Evolutionary conservation across 1,140 invertebrate species (phyloP), one percentile per base, ranked within the genome.

Genomic region (Dendroctonus valens): DNA sequence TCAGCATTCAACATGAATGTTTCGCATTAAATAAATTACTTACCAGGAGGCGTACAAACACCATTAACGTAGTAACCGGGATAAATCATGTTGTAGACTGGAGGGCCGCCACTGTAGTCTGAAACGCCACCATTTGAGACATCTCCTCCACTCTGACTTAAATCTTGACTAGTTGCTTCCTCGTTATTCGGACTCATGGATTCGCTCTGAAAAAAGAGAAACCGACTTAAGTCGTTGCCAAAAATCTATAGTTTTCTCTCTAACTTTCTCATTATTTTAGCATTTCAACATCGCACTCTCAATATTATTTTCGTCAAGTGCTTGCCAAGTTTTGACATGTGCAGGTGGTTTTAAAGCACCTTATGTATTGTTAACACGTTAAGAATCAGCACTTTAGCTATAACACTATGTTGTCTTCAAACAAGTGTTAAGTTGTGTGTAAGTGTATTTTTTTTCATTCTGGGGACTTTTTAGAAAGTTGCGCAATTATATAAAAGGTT

Each of bases 111-210:
- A 50, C 52, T 66, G 69, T 69, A 69, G 46, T 75, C 72, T 3
- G 71, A 67, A 39, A 70, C 71, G 9, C 37, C 49, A 65, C 66
- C 69, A 48, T 67, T 71, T 3, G 73, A 69, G 11, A 67, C 68
- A 42, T 75, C 70, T 7, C 72, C 71, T 57, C 69, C 71, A 38
- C 70, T 74, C 15, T 62, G 66, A 49, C 66, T 68, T 15, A 68
- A 59, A 48, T 75, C 70, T 60, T 75, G 75, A 68, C 73, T 76
- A 46, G 70, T 66, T 14, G 70, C 60, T 70, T 78, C 75, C 67
- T 78, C 77, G 57, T 76, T 78, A 58, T 77, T 71, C 9, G 75
- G 75, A 68, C 76, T 77, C 37, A 73, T 73, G 7, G 77, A 77
- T 67, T 78, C 77, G 40, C 74, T 74, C 77, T 78, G 68, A 7